Conservation (phyloP, 2,888 invertebrate species). For the Tubiluchus corallicola region DNA sequence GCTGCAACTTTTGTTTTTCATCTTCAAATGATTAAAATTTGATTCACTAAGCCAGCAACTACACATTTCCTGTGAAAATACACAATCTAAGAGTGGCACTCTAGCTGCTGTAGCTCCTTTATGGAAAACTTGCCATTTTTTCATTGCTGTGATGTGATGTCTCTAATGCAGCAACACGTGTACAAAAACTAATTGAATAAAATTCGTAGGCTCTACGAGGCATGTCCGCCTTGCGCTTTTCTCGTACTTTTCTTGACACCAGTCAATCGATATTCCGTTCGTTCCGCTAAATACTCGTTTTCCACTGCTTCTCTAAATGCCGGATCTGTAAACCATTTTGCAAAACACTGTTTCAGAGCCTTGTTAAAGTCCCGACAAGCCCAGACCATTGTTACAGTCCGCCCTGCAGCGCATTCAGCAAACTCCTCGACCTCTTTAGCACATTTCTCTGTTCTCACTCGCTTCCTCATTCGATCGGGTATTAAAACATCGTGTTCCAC, state of each 20-base stretch:
- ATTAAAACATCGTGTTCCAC: constrained; percentile 74
- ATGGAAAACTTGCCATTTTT: no score
- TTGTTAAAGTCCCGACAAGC: constrained; percentile 53
- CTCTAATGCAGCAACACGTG: no score
- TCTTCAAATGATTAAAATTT: no score
- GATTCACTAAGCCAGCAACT: no score
- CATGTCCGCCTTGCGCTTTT: no score
- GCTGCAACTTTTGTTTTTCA: no score
- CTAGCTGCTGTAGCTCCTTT: no score
- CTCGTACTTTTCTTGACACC: constrained; percentile 36
- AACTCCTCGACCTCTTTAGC: constrained; percentile 45
- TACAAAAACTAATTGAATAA: no score
- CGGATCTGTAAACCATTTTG: constrained; percentile 46
- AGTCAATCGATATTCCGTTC: constrained; percentile 60
- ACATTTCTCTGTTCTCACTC: constrained; percentile 60
- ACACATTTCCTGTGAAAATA: no score
- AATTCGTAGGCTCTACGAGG: no score
- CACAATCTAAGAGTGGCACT: no score
- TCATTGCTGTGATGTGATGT: no score
- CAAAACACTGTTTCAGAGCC: constrained; percentile 47
- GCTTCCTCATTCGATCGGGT: constrained; percentile 68
- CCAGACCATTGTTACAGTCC: constrained; percentile 46
- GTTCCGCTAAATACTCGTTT: constrained; percentile 56
- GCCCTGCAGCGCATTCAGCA: constrained; percentile 47
- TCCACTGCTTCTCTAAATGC: constrained; percentile 51